Percentiles rank a stretch among this genome's conserved stretches.
Evolutionary conservation across 2,888 invertebrate genomes (phyloP).

Genomic region (Drosophila meridionalis): DNA sequence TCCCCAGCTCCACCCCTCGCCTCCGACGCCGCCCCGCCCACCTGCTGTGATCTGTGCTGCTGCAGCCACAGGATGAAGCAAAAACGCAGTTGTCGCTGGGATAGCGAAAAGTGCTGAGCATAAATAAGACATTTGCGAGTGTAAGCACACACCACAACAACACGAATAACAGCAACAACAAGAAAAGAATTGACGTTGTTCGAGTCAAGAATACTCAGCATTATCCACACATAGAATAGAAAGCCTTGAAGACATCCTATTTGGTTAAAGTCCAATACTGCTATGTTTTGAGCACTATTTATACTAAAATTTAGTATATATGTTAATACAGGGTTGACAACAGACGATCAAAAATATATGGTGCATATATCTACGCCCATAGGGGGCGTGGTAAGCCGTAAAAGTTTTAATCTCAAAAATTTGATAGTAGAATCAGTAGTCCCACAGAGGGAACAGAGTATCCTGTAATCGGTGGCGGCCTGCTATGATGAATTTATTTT

Average conservation of each 20-base stretch:
- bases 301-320: too few species aligned
- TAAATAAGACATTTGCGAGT: constrained; percentile 80
- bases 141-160: constrained; percentile 60
- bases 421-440: too few species aligned
- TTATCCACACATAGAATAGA: background rate
- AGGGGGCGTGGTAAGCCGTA: too few species aligned
- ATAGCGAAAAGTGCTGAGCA: constrained; percentile 76
- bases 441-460: too few species aligned
- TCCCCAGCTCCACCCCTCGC: background rate
- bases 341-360: too few species aligned
- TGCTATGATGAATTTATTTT: too few species aligned
- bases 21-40: background rate
- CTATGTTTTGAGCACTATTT: too few species aligned
- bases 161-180: constrained; percentile 15
- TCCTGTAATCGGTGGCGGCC: too few species aligned
- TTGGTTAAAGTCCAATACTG: background rate
- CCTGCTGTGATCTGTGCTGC: constrained; percentile 39
- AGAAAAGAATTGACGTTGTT: background rate
- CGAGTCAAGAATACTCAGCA: background rate
- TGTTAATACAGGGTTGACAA: too few species aligned
- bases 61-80: constrained; percentile 42
- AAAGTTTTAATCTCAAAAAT: too few species aligned
- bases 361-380: too few species aligned
- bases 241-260: background rate
- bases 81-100: constrained; percentile 64